A percentile compares a stretch with the other conserved stretches of the same genome.
Conservation (phyloP, 1,140 invertebrate genomes). For the Oryctes rhinoceros region DNA sequence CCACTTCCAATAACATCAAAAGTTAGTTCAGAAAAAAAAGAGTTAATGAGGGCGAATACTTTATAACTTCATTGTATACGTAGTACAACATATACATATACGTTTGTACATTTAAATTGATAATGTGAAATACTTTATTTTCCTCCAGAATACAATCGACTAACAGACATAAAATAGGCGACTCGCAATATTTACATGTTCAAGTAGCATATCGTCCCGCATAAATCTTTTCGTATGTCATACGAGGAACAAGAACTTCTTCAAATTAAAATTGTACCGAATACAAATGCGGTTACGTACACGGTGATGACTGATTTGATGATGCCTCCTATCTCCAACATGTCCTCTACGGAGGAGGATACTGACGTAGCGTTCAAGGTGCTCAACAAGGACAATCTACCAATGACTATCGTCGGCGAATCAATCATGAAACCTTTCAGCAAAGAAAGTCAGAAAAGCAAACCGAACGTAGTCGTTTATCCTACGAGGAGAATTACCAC, state of each 20-base stretch:
- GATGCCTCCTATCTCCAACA: conserved; percentile 58
- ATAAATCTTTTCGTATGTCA: not conserved
- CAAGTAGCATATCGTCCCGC: too few species aligned
- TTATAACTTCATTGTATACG: too few species aligned
- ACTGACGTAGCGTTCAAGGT: conserved; percentile 64
- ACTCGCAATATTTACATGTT: too few species aligned
- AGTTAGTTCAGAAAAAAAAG: too few species aligned
- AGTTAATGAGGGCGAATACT: too few species aligned
- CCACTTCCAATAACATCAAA: too few species aligned
- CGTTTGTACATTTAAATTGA: too few species aligned
- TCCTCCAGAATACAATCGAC: too few species aligned
- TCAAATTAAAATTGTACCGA: not conserved
- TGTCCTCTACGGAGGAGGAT: conserved; percentile 56
- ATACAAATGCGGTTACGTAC: not conserved
- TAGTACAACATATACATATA: too few species aligned
- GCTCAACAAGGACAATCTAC: conserved; percentile 61
- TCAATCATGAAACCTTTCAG: conserved; percentile 58
- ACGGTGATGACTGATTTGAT: conserved; percentile 43
- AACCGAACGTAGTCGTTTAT: conserved; percentile 65
- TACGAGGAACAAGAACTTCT: not conserved
- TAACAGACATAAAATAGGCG: too few species aligned
- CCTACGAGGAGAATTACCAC: conserved; percentile 60
- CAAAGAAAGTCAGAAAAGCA: conserved; percentile 53
- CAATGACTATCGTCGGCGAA: conserved; percentile 56
- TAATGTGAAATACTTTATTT: too few species aligned